Evolutionary conservation across 1,140 invertebrate genomes (phyloP), one percentile per base, ranked within the genome.

Genomic region (Drosophila triauraria): DNA sequence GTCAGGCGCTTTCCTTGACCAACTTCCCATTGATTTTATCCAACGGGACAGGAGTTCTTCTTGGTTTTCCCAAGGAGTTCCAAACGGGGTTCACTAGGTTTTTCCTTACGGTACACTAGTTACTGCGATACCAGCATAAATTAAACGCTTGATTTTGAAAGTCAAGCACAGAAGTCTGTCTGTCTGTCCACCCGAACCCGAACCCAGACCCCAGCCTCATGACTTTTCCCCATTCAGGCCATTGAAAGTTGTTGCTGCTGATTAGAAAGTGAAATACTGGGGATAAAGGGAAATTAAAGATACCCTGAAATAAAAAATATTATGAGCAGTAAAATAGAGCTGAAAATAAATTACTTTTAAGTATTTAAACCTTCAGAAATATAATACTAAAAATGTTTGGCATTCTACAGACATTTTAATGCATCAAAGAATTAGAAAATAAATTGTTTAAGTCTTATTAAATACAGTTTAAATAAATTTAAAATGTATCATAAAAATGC

Each of bases 241-340:
- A 57, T 81, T 75, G 56, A 74, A 85, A 74, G 64, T 76, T 75
- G 53, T 51, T 80, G 61, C 62, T 65, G 48, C 78, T 88, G 84
- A 88, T 88, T 88, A 88, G 84, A 88, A 88, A 88, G 84, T 88
- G 74, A 88, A 88, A 38, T 6, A n/a, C 3, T n/a, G 2, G 10
- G 32, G 1, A 2, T n/a, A 38, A 35, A 1, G 7, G 17, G 5
- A 4, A 48, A 42, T 8, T 8, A 0, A 9, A 0, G 2, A 42
- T 51, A 43, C 67, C 12, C 69, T 72, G 2, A 9, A 0, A 38
- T 13, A 9, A 12, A 17, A 3, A 25, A 2, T 10, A 15, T 27
- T 17, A 27, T 17, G 4, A 12, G 23, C 1, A 10, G 13, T 20
- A 20, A 20, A 2, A 10, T 7, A 7, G 5, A 9, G 17, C 6